A percentile compares a stretch with the other conserved stretches of the same genome.
phyloP scores from a whole-genome alignment of 1,140 invertebrate genomes.

The Lasioglossum baleicum region DNA sequence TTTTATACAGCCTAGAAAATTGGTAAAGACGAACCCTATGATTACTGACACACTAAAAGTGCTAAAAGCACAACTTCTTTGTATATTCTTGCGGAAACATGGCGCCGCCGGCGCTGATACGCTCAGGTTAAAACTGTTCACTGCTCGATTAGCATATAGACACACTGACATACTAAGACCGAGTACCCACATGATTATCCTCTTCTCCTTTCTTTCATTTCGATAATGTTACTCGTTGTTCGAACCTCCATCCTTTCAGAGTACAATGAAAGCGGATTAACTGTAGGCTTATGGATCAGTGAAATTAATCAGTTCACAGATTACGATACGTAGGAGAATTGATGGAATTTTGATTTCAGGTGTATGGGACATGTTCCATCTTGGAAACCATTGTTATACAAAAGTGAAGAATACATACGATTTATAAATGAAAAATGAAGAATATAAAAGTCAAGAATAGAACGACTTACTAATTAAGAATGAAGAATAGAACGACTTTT shows the following conservation, averaged over 20 bases:
- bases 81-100: neutral
- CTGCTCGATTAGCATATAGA: slow-evolving; percentile 75
- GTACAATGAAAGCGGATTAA: neutral
- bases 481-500: no score
- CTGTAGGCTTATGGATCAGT: no score
- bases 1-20: neutral
- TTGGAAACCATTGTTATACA: no score
- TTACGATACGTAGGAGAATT: no score
- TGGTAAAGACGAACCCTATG: neutral
- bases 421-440: no score
- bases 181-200: slow-evolving; percentile 32
- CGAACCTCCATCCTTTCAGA: neutral
- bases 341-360: no score
- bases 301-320: no score
- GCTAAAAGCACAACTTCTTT: slow-evolving; percentile 37
- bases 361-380: no score
- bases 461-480: no score
- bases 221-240: neutral
- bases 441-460: no score
- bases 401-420: no score
- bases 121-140: slow-evolving; percentile 47
- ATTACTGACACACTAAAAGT: slow-evolving; percentile 38
- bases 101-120: slow-evolving; percentile 23
- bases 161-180: slow-evolving; percentile 78
- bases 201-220: slow-evolving; percentile 12